Evolutionary conservation across 2,888 invertebrate species (phyloP).

Genomic region (Chymomyza amoena): DNA sequence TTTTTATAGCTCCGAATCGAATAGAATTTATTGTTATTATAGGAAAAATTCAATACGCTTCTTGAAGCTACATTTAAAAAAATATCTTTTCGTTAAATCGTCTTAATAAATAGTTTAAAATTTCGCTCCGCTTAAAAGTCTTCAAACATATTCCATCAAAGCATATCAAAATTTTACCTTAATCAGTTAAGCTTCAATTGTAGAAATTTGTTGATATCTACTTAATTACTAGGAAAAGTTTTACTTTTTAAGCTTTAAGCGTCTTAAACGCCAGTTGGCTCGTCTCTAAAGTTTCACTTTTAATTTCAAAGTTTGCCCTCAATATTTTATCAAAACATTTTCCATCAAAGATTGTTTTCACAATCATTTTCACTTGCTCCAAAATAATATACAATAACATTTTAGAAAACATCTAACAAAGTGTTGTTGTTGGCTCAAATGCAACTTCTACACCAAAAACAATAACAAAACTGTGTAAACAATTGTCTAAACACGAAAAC

Average conservation of each 20-base stretch:
- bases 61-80: too few species aligned
- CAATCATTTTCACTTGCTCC: neutral
- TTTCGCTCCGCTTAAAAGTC: neutral
- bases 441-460: neutral
- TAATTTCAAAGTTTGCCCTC: neutral
- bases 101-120: too few species aligned
- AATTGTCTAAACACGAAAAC: neutral
- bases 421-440: neutral
- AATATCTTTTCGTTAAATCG: too few species aligned
- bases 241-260: neutral
- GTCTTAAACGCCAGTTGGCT: neutral
- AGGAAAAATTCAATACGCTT: too few species aligned
- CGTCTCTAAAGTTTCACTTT: neutral
- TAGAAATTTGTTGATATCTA: neutral
- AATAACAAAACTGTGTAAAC: neutral
- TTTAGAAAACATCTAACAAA: neutral
- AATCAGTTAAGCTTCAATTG: neutral
- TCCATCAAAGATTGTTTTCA: neutral
- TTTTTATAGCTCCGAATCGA: too few species aligned
- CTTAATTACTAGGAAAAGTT: neutral
- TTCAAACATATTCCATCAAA: neutral
- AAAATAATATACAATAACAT: neutral
- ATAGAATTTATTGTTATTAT: too few species aligned
- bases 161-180: neutral
- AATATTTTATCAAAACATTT: neutral